Percentiles rank a stretch among this genome's conserved stretches.
Evolutionary conservation across 2,888 invertebrate species (phyloP).

Genomic region (Dryadula phaetusa): DNA sequence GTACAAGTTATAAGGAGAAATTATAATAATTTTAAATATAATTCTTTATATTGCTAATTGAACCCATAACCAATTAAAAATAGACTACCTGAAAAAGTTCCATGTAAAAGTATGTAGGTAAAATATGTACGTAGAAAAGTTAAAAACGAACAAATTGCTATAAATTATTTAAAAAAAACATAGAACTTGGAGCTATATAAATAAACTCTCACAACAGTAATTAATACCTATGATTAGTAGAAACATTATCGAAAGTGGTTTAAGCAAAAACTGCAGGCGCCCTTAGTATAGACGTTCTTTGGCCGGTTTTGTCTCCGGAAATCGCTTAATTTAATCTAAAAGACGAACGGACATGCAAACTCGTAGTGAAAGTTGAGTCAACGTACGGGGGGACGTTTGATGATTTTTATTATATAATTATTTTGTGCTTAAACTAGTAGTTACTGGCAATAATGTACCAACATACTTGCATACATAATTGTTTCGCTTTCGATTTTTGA

Average conservation of each 20-base stretch:
- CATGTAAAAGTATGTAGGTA: too few relatives aligned
- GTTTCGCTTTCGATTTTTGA: too few relatives aligned
- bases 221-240: slow-evolving; percentile 13
- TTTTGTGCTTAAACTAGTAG: neutral
- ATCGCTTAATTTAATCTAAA: slow-evolving; percentile 25
- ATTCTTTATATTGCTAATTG: too few relatives aligned
- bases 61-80: too few relatives aligned
- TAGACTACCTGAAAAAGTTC: too few relatives aligned
- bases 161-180: too few relatives aligned
- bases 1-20: too few relatives aligned
- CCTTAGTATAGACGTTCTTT: slow-evolving; percentile 14
- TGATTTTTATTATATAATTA: slow-evolving; percentile 22
- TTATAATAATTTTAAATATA: too few relatives aligned
- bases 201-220: neutral
- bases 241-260: slow-evolving; percentile 22
- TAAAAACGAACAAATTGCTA: too few relatives aligned
- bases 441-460: neutral
- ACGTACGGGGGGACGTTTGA: slow-evolving; percentile 11
- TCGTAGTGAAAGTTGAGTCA: slow-evolving; percentile 40
- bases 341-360: slow-evolving; percentile 33
- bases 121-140: too few relatives aligned
- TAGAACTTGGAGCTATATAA: too few relatives aligned
- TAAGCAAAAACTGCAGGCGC: slow-evolving; percentile 2
- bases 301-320: slow-evolving; percentile 27
- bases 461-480: too few relatives aligned